A percentile compares a stretch with the other conserved stretches of the same genome.
These are phyloP conservation scores for Taeniopygia guttata DNA, from an alignment of 2,797 vertebrate species.

Conservation along the genomic window DNA sequence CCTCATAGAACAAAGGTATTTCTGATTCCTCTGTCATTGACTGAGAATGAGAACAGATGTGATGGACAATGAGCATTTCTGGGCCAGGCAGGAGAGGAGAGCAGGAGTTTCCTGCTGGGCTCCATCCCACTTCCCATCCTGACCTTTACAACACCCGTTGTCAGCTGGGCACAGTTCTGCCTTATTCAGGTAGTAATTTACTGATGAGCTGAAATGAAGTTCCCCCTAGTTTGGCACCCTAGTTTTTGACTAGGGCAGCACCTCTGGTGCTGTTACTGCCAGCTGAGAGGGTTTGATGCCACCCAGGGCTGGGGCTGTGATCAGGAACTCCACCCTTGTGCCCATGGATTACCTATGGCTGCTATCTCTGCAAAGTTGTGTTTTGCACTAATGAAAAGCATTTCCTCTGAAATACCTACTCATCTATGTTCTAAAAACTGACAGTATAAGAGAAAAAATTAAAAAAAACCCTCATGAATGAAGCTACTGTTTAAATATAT, in stretches of 20 bases:
- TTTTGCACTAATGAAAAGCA: neutral
- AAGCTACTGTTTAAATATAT: neutral
- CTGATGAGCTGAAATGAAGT: neutral
- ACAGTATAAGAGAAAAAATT: neutral
- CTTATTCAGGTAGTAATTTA: neutral
- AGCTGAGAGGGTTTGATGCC: too few species aligned
- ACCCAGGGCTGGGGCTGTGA: rapidly evolving
- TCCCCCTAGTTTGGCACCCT: too few species aligned
- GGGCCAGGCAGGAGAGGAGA: neutral
- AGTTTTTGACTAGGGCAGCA: neutral
- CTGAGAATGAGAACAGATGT: neutral
- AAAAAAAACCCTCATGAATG: neutral
- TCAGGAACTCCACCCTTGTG: too few species aligned
- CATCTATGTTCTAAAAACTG: neutral
- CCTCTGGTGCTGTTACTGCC: neutral
- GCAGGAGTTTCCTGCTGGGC: neutral
- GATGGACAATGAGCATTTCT: neutral
- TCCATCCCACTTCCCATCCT: neutral
- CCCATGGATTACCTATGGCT: rapidly evolving
- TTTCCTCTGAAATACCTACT: neutral
- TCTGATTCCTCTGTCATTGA: neutral
- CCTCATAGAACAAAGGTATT: neutral
- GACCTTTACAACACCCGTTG: neutral
- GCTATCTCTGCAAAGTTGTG: neutral
- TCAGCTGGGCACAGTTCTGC: neutral